Conservation (phyloP, 2,113 vertebrate genomes). For the Pelvicachromis taeniatus region DNA sequence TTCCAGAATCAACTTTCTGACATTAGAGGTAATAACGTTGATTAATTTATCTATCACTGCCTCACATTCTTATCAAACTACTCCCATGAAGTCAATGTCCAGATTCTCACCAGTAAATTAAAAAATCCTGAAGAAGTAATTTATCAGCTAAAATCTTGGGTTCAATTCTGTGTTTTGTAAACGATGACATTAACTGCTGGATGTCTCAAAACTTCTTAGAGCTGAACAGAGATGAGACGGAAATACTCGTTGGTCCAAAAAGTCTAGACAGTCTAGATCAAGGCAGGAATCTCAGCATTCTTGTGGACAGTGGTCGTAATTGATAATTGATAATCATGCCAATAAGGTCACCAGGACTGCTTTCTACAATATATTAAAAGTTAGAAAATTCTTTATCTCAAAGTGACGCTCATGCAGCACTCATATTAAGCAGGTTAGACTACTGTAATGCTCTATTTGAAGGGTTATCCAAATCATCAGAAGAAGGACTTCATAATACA, state of each 20-base stretch:
- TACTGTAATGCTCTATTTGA: background rate
- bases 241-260: background rate
- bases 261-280: background rate
- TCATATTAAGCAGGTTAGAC: background rate
- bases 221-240: background rate
- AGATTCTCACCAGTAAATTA: background rate
- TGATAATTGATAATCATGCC: background rate
- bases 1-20: too few relatives aligned
- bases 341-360: background rate
- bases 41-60: background rate
- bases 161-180: background rate
- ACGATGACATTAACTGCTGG: background rate
- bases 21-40: background rate
- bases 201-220: background rate
- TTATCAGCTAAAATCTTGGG: background rate
- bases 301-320: background rate
- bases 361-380: background rate
- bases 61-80: background rate
- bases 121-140: background rate
- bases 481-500: background rate
- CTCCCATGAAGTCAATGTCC: background rate
- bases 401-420: too few relatives aligned
- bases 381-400: background rate
- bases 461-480: background rate
- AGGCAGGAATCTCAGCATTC: background rate